phyloP scores from a whole-genome alignment of 64 coral and sea anemone species.

The Dendronephthya gigantea region DNA sequence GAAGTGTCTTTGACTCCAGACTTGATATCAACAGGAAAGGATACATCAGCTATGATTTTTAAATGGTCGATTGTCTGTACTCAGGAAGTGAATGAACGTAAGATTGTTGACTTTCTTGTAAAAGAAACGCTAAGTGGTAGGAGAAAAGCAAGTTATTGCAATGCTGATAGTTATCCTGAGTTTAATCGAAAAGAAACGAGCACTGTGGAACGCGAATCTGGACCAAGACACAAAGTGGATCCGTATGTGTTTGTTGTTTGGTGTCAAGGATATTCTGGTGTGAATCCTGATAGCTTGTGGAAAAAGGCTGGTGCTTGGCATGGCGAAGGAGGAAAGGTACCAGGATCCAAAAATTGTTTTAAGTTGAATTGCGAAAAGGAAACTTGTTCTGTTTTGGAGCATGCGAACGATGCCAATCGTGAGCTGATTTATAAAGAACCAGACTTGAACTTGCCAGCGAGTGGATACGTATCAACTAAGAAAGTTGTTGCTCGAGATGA shows the following conservation, averaged over 20 bases:
- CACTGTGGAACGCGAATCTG: background rate
- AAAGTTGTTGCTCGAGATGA: conserved; percentile 26
- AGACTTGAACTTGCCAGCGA: background rate
- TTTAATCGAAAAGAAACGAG: background rate
- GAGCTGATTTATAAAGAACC: conserved; percentile 19
- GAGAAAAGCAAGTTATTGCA: background rate
- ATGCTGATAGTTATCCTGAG: background rate
- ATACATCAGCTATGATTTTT: background rate
- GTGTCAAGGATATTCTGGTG: background rate
- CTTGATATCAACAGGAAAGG: background rate
- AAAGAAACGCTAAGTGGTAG: background rate
- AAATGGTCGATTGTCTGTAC: background rate
- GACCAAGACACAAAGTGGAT: background rate
- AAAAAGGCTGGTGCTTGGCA: conserved; percentile 7
- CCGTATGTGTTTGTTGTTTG: conserved; percentile 22
- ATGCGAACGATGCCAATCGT: background rate
- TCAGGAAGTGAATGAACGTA: background rate
- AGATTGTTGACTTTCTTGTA: background rate
- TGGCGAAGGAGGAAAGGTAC: background rate
- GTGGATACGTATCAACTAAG: conserved; percentile 19
- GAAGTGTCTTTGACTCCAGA: background rate
- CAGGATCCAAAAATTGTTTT: background rate
- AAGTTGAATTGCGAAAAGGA: conserved; percentile 24
- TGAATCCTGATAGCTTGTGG: background rate
- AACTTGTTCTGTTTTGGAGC: background rate